phyloP scores from a whole-genome alignment of 2,113 vertebrate species.

The Syrrhaptes paradoxus region DNA sequence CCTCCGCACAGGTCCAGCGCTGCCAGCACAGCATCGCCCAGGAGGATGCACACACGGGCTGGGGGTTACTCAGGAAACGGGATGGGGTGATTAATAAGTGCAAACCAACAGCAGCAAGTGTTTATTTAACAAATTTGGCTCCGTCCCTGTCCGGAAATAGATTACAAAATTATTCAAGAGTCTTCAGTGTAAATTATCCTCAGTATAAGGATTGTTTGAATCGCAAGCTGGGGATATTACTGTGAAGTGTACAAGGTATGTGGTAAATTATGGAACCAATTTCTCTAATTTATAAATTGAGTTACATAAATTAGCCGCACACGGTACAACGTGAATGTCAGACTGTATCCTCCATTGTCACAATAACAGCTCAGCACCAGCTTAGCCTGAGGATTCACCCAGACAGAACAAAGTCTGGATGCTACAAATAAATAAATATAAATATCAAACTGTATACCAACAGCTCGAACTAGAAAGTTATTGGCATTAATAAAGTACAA shows the following conservation, averaged over 20 bases:
- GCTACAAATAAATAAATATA: slow-evolving; percentile 40
- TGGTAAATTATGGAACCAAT: slow-evolving; percentile 59
- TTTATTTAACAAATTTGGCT: not conserved
- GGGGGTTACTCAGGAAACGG: accelerated
- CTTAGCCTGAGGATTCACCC: slow-evolving; percentile 26
- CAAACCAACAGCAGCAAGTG: not conserved
- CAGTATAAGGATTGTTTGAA: slow-evolving; percentile 34
- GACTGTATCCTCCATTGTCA: slow-evolving; percentile 53
- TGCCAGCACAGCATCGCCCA: not conserved
- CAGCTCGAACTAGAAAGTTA: slow-evolving; percentile 29
- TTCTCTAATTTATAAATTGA: slow-evolving; percentile 67
- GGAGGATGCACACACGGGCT: not conserved
- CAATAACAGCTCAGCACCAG: slow-evolving; percentile 53
- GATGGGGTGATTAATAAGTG: not conserved
- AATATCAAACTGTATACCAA: slow-evolving; percentile 34
- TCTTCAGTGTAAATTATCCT: slow-evolving; percentile 44
- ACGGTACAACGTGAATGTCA: slow-evolving; percentile 55
- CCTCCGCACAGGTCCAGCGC: not conserved
- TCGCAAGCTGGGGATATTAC: slow-evolving; percentile 54
- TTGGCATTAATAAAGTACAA: slow-evolving; percentile 40
- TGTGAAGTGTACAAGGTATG: slow-evolving; percentile 60
- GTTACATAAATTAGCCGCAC: slow-evolving; percentile 62
- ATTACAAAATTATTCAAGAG: slow-evolving; percentile 52
- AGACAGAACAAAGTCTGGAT: slow-evolving; percentile 33
- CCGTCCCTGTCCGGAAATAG: slow-evolving; percentile 25